phyloP scores from a whole-genome alignment of 2,797 vertebrate species.

The Microctenopoma stevenorrisi region DNA sequence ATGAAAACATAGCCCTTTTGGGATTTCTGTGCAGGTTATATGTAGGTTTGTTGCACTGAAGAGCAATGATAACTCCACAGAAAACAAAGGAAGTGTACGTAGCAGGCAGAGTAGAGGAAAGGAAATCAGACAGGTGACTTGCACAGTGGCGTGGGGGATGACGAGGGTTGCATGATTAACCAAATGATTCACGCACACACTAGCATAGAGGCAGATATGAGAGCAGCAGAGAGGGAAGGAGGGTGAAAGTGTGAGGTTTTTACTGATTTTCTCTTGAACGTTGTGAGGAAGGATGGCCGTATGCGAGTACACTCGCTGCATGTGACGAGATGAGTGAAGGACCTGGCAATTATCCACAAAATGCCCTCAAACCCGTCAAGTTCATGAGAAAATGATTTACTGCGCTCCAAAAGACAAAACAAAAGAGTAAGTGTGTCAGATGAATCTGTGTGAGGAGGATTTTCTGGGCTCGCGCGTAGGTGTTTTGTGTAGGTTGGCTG shows the following conservation, averaged over 20 bases:
- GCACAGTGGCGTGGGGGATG: constrained; percentile 1
- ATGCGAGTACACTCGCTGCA: constrained; percentile 58
- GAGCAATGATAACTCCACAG: constrained; percentile 38
- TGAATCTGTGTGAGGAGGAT: constrained; percentile 60
- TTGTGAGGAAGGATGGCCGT: constrained; percentile 46
- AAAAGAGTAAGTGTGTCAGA: constrained; percentile 68
- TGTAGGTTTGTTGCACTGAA: constrained; percentile 47
- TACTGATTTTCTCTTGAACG: constrained; percentile 51
- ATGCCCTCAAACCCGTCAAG: constrained; percentile 37
- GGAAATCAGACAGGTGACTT: constrained; percentile 53
- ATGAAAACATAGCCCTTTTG: constrained; percentile 40
- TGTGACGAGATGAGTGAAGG: constrained; percentile 44
- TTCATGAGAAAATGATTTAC: constrained; percentile 54
- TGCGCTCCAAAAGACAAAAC: constrained; percentile 42
- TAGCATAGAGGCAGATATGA: constrained; percentile 47
- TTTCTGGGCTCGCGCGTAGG: constrained; percentile 71
- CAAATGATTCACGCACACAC: constrained; percentile 44
- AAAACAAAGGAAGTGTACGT: constrained; percentile 34
- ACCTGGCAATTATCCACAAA: constrained; percentile 50
- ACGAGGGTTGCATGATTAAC: constrained; percentile 10
- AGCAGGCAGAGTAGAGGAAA: constrained; percentile 4
- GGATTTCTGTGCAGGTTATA: constrained; percentile 42
- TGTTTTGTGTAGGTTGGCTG: constrained; percentile 76
- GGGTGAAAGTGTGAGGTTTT: constrained; percentile 57
- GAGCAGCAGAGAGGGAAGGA: constrained; percentile 41